These are phyloP conservation scores for Ceraclea dissimilis DNA, from an alignment of 2,888 invertebrate species.

Conservation along the genomic window DNA sequence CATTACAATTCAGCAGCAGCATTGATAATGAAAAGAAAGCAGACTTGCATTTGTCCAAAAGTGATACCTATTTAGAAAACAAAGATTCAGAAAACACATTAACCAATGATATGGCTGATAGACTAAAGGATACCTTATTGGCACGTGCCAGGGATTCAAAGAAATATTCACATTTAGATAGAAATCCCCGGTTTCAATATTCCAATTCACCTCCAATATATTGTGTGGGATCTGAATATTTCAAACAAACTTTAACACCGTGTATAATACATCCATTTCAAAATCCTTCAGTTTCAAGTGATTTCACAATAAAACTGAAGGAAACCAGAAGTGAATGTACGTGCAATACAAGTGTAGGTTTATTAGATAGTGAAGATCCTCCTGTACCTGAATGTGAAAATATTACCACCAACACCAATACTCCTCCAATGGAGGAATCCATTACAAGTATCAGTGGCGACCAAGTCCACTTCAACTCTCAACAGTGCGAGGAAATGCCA, in stretches of 20 bases:
- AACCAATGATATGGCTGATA: background rate
- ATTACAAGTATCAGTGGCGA: too few species aligned
- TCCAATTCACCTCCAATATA: background rate
- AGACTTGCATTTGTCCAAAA: background rate
- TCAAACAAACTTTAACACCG: background rate
- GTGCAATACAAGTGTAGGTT: background rate
- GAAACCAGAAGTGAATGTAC: background rate
- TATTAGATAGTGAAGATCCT: too few species aligned
- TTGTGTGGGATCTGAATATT: background rate
- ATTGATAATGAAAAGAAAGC: background rate
- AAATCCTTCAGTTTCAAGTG: background rate
- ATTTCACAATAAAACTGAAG: background rate
- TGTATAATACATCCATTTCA: background rate
- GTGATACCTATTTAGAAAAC: constrained; percentile 2
- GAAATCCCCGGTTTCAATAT: background rate
- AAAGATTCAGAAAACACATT: background rate
- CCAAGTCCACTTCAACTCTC: too few species aligned
- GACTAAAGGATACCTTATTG: background rate
- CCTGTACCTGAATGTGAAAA: too few species aligned
- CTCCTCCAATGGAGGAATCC: too few species aligned
- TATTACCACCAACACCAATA: too few species aligned
- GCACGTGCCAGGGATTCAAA: background rate
- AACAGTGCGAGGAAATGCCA: too few species aligned
- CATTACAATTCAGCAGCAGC: constrained; percentile 5
- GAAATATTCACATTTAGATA: background rate